Evolutionary conservation across 2,113 vertebrate species (phyloP).

Genomic region (Tachuris rubrigastra): DNA sequence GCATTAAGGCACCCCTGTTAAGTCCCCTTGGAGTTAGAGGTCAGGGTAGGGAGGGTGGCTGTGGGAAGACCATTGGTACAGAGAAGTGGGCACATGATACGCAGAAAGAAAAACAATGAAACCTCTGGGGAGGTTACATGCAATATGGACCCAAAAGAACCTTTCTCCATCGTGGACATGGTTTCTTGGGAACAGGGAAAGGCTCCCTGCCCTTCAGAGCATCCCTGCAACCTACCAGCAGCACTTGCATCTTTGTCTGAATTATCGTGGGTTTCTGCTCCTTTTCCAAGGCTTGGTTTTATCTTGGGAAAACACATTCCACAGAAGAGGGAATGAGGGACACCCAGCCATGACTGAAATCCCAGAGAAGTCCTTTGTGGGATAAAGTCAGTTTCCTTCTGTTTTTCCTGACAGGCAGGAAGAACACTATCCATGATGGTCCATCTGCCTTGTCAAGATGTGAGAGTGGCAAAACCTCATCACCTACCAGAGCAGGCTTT

Average conservation of each 20-base stretch:
- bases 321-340: not conserved
- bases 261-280: not conserved
- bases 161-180: not conserved
- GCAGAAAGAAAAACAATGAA: not conserved
- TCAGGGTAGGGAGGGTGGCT: not conserved
- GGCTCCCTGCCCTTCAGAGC: not conserved
- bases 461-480: not conserved
- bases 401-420: not conserved
- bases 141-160: not conserved
- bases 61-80: not conserved
- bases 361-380: not conserved
- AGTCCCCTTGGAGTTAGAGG: not conserved
- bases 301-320: not conserved
- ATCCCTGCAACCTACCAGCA: not conserved
- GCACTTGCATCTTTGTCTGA: not conserved
- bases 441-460: not conserved
- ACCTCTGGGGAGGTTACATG: not conserved
- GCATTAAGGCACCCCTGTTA: not conserved
- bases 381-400: not conserved
- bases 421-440: accelerated
- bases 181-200: not conserved
- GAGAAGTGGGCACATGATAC: not conserved
- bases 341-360: not conserved
- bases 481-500: not conserved
- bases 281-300: not conserved